Base-by-base conservation (phyloP, 2,797 vertebrate genomes). In the Catamblyrhynchus diadema region DNA sequence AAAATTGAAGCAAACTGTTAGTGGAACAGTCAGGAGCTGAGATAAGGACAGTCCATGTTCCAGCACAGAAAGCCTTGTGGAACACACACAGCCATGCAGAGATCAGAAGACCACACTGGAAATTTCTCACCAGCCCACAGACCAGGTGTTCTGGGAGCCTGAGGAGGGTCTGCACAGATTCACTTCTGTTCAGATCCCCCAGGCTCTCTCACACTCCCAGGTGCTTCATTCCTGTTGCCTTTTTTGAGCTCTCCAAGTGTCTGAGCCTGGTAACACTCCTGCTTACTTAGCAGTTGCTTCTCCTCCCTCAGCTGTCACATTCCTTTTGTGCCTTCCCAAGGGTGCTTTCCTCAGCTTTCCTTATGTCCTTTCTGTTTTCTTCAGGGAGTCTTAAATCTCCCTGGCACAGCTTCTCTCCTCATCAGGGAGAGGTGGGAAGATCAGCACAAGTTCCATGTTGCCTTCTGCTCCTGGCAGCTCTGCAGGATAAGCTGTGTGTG, bases 231-330 rank as follows among this genome's bases (percentile, higher is more conserved):
- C 53, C 53, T 4, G 0, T n/a, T 94, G 91, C 79, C 65, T 95
- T 91, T 91, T 88, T 91, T 41, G 77, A 91, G 90, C 23, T 81
- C 50, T 59, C 22, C 33, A 72, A 78, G 61, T 41, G 72, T 74
- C 85, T 39, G 28, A 78, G 80, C 72, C 42, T 72, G 90, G 25
- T 72, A 93, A 93, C 2, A 5, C 66, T 94, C 75, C 75, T 88
- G 87, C 81, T 94, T 88, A 91, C 39, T 94, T 94, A 83, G 91
- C 85, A 93, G 70, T 83, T 90, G 82, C 75, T 94, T 93, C 85
- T 91, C 85, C 91, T 94, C 91, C 94, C 77, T 94, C 93, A 88
- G 90, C 88, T 93, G 75, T 94, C 90, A 86, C 65, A 57, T 30
- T 93, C 54, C 53, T 88, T 87, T 86, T 22, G 8, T 94, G 75